phyloP scores from a whole-genome alignment of 1,140 invertebrate species.

The Chlorops oryzae region DNA sequence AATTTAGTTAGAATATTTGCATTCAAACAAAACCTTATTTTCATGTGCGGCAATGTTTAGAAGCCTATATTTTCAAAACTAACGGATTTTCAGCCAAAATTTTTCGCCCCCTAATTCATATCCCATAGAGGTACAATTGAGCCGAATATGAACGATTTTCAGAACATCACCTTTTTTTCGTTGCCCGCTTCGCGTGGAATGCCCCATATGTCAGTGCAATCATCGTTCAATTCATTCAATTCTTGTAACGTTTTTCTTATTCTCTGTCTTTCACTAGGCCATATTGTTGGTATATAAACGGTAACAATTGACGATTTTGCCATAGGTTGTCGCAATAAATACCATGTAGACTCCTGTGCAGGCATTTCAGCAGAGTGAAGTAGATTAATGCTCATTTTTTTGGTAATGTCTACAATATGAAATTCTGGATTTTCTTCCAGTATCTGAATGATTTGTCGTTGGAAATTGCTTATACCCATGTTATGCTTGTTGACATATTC shows the following conservation, averaged over 20 bases:
- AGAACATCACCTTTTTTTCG: too few species aligned
- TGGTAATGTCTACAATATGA: slow-evolving; percentile 35
- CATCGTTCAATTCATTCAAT: slow-evolving; percentile 13
- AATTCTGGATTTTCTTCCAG: slow-evolving; percentile 44
- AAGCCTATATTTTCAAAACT: too few species aligned
- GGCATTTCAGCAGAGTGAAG: slow-evolving; percentile 23
- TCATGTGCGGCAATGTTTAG: too few species aligned
- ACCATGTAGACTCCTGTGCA: slow-evolving; percentile 35
- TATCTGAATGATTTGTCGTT: slow-evolving; percentile 30
- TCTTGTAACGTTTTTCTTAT: slow-evolving; percentile 2
- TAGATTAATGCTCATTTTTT: slow-evolving; percentile 24
- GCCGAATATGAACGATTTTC: too few species aligned
- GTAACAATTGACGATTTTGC: slow-evolving; percentile 16
- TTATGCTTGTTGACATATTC: slow-evolving; percentile 37
- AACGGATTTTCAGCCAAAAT: too few species aligned
- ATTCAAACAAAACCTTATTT: too few species aligned
- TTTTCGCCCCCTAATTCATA: too few species aligned
- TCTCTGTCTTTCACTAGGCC: slow-evolving; percentile 2
- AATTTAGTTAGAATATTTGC: too few species aligned
- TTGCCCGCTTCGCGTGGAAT: too few species aligned
- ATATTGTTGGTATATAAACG: not conserved
- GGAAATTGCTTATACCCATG: slow-evolving; percentile 39
- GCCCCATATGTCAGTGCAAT: too few species aligned
- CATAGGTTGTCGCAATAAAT: slow-evolving; percentile 32
- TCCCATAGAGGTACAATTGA: too few species aligned